Evolutionary conservation across 2,888 invertebrate species (phyloP).

Genomic region (Melinaea menophilus): DNA sequence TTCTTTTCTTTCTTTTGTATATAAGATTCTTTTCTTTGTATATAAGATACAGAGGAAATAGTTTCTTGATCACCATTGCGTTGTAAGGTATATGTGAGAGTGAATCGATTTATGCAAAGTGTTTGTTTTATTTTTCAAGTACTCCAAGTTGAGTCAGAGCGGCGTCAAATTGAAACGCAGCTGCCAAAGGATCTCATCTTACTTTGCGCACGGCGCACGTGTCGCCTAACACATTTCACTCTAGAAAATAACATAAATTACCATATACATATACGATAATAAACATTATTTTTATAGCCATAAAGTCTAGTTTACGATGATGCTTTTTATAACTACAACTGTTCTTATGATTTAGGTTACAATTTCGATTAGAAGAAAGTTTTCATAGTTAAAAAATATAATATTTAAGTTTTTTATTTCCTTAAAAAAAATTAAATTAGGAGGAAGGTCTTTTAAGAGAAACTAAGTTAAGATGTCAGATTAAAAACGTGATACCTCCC

Average conservation of each 20-base stretch:
- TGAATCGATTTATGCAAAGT: constrained; percentile 24
- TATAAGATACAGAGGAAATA: no score
- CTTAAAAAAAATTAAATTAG: background rate
- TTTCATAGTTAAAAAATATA: constrained; percentile 34
- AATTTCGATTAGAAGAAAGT: background rate
- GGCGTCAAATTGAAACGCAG: constrained; percentile 62
- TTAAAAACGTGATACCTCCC: no score
- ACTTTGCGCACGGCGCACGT: constrained; percentile 73
- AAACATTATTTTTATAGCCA: constrained; percentile 23
- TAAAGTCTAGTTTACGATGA: constrained; percentile 11
- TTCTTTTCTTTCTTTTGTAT: no score
- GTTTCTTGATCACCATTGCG: no score
- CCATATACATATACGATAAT: constrained; percentile 32
- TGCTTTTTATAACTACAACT: background rate
- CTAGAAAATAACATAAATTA: constrained; percentile 48
- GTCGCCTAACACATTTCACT: constrained; percentile 40
- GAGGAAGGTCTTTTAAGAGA: background rate
- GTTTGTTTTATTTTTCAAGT: constrained; percentile 29
- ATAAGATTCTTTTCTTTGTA: no score
- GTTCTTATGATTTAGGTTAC: constrained; percentile 3
- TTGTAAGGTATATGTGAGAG: no score
- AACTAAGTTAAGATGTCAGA: no score
- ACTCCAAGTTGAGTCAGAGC: constrained; percentile 53
- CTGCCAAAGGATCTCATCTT: constrained; percentile 76
- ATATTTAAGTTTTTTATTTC: constrained; percentile 7